phyloP scores from a whole-genome alignment of 2,797 vertebrate genomes.

The Jordanella pulchra region DNA sequence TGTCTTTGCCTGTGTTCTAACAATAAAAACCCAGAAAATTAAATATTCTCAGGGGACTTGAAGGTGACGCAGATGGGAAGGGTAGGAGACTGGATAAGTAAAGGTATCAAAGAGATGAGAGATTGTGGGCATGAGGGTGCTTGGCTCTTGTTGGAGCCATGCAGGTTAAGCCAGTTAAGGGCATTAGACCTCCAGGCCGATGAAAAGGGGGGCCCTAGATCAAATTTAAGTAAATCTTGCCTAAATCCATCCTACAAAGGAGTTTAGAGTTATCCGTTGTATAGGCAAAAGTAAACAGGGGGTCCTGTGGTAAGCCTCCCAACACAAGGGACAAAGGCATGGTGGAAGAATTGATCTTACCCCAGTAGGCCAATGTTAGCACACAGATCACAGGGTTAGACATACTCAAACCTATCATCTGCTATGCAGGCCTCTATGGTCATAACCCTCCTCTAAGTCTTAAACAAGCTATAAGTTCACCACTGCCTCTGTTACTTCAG shows the following conservation, averaged over 20 bases:
- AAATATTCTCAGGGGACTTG: constrained; percentile 49
- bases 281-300: constrained; percentile 83
- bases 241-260: constrained; percentile 87
- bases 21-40: constrained; percentile 57
- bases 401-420: constrained; percentile 78
- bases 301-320: constrained; percentile 79
- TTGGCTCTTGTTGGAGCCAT: constrained; percentile 79
- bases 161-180: constrained; percentile 85
- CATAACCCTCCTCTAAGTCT: constrained; percentile 67
- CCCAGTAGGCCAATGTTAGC: constrained; percentile 78
- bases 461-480: constrained; percentile 71
- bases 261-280: constrained; percentile 85
- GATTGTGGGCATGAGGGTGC: constrained; percentile 72
- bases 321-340: constrained; percentile 74
- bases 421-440: constrained; percentile 69
- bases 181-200: constrained; percentile 89
- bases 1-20: constrained; percentile 66
- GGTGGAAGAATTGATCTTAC: constrained; percentile 74
- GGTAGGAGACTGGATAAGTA: constrained; percentile 41
- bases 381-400: constrained; percentile 79
- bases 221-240: constrained; percentile 87
- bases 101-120: constrained; percentile 65
- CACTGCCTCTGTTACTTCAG: constrained; percentile 56
- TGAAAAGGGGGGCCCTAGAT: constrained; percentile 86
- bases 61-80: constrained; percentile 43